Base-by-base conservation (phyloP, 1,140 invertebrate species). In the Panulirus ornatus region DNA sequence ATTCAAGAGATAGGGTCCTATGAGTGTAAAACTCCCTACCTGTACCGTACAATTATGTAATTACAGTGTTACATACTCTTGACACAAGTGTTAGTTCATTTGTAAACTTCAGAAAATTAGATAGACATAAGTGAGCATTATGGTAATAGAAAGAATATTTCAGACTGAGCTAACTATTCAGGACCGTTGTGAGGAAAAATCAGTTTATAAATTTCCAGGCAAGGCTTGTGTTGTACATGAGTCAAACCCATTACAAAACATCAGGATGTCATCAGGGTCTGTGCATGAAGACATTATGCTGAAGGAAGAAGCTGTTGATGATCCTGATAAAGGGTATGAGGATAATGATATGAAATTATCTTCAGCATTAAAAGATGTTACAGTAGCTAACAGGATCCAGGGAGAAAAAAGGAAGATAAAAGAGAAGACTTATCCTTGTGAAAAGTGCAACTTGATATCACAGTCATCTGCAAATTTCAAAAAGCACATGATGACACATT, bases 401-500 rank as follows among this genome's bases (percentile, higher is more conserved):
- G 36, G 11, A 1, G 19, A 58, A 58, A 22, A n/a, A 30, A 82
- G 30, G 36, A 38, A 63, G n/a, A 63, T 19, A 40, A 58, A n/a
- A 1, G 11, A 75, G 36, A 88, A 88, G 51, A 8, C 30, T 27
- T 88, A 76, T 30, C 54, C 54, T 0, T 88, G 85, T 88, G 75
- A 88, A 11, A 78, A 88, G 6, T 88, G 85, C 44, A 38, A 38
- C 11, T 44, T 27, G n/a, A 38, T 79, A 6, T 88, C 75, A 3
- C 38, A 44, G 5, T 79, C 85, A 14, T 70, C 58, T 0, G 36
- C 85, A 11, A 89, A 89, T 19, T 27, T 82, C 0, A 89, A 89
- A 42, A 89, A 89, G 34, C 87, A 89, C 44, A 51, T 58, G 87
- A 38, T 89, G 34, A 83, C 47, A 22, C 87, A 89, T 27, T 73